phyloP scores from a whole-genome alignment of 2,113 vertebrate genomes.

The Pachyramphus minor region DNA sequence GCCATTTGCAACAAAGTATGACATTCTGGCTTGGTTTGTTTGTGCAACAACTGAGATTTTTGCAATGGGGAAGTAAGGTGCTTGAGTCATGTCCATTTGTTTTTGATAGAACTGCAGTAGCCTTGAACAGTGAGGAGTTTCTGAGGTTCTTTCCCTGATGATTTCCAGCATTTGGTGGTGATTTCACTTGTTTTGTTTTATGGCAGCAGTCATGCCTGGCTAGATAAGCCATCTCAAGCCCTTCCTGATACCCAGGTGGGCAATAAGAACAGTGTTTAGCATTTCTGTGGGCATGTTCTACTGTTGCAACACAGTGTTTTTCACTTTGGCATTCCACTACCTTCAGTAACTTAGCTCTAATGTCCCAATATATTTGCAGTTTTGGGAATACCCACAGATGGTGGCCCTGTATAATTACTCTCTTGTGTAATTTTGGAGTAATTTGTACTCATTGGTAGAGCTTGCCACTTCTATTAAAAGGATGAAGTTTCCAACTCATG shows the following conservation, averaged over 20 bases:
- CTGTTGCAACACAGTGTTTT: not conserved
- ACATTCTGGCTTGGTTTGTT: not conserved
- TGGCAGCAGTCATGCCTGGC: accelerated
- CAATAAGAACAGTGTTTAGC: not conserved
- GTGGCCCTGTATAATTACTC: not conserved
- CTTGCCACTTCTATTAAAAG: not conserved
- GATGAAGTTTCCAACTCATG: not conserved
- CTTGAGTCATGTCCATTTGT: not conserved
- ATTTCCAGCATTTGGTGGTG: not conserved
- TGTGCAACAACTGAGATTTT: not conserved
- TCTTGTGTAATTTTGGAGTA: not conserved
- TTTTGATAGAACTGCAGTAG: not conserved
- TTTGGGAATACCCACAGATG: not conserved
- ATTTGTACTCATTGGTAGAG: not conserved
- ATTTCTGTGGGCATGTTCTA: not conserved
- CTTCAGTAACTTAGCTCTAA: not conserved
- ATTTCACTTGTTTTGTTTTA: not conserved
- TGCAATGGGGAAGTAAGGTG: not conserved
- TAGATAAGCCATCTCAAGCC: not conserved
- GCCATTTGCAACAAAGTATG: accelerated
- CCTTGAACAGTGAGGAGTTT: not conserved
- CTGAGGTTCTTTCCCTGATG: not conserved
- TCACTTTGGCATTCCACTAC: not conserved
- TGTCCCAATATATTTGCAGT: not conserved
- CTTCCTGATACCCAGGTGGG: not conserved